Conservation (phyloP, 1,140 invertebrate genomes). For the Oncopodura yosiiana region DNA sequence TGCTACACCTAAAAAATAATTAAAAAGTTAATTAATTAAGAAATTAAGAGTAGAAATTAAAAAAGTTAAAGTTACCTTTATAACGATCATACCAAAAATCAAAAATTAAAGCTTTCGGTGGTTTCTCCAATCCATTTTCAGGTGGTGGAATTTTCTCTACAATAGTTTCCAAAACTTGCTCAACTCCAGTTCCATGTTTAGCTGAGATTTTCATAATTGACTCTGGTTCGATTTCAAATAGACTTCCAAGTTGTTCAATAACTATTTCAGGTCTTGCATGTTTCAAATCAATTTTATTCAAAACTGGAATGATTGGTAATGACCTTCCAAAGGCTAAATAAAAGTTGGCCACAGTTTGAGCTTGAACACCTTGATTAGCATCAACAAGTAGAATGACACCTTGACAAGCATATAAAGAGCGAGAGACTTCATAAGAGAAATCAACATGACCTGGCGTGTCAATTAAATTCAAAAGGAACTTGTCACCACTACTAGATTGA, state of each 20-base stretch:
- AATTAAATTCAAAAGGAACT: constrained; percentile 89
- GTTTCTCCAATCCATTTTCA: constrained; percentile 41
- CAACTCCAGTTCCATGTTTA: constrained; percentile 73
- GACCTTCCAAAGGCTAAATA: constrained; percentile 77
- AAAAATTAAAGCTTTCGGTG: constrained; percentile 74
- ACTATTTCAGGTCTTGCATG: constrained; percentile 75
- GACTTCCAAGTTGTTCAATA: constrained; percentile 61
- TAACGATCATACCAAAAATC: constrained; percentile 90
- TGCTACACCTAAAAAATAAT: constrained; percentile 49
- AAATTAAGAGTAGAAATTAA: not conserved
- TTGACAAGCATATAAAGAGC: constrained; percentile 83
- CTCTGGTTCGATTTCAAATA: constrained; percentile 71
- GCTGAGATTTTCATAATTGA: constrained; percentile 71
- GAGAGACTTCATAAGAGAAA: constrained; percentile 89
- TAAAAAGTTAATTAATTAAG: not conserved
- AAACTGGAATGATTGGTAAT: constrained; percentile 75
- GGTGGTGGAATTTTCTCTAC: constrained; percentile 72
- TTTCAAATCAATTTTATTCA: constrained; percentile 96
- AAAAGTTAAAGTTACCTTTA: no score
- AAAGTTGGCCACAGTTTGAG: constrained; percentile 96
- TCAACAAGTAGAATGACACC: constrained; percentile 90
- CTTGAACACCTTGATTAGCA: constrained; percentile 85
- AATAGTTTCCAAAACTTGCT: constrained; percentile 62
- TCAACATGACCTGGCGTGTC: constrained; percentile 99
- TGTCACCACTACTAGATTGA: constrained; percentile 47